phyloP scores from a whole-genome alignment of 35 echinoderm and acorn worm species.

The Diadema setosum region DNA sequence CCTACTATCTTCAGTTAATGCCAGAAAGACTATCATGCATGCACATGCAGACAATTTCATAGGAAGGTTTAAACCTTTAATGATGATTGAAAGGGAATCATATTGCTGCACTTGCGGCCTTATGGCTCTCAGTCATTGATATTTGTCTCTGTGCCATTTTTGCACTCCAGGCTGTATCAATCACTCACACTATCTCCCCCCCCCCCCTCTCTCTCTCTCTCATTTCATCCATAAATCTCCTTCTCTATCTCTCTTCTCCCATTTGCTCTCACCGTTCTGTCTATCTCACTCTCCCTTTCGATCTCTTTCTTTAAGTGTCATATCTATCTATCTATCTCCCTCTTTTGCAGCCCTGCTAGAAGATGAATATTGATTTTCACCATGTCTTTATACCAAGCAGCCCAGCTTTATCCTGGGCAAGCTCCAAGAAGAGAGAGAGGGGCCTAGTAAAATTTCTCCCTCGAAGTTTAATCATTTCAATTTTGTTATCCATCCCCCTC shows the following conservation, averaged over 20 bases:
- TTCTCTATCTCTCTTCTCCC: neutral
- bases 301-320: neutral
- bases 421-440: neutral
- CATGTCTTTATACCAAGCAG: neutral
- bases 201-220: neutral
- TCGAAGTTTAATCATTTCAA: neutral
- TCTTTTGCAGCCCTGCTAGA: too few relatives aligned
- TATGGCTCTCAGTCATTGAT: too few relatives aligned
- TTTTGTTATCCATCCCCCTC: too few relatives aligned
- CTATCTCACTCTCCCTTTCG: neutral
- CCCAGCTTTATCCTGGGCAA: neutral
- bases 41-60: too few relatives aligned
- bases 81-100: too few relatives aligned
- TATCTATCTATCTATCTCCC: neutral
- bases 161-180: neutral
- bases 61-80: too few relatives aligned
- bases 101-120: too few relatives aligned
- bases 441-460: neutral
- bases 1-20: too few relatives aligned
- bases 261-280: neutral
- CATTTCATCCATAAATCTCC: neutral
- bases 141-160: neutral
- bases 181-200: neutral
- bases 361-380: neutral
- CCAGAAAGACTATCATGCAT: too few relatives aligned